Evolutionary conservation across 2,113 vertebrate genomes (phyloP), one percentile per base, ranked within the genome.

Genomic region (Thalassoma bifasciatum): DNA sequence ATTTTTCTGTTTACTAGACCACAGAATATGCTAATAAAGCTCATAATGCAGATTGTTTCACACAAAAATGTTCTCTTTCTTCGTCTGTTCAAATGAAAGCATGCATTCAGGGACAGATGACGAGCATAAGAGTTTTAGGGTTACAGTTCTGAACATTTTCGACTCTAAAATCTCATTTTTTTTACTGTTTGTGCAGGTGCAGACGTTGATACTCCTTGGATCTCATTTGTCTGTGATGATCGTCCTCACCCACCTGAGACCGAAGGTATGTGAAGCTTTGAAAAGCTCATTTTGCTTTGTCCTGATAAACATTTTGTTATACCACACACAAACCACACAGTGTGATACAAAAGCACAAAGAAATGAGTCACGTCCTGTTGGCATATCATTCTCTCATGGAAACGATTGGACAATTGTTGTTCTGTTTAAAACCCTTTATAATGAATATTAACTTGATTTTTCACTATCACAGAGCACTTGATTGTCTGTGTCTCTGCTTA

Each of bases 151-250:
- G 34, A 34, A 38, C 13, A 1, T 77, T 61, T 62, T 81, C 23
- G 10, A 58, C 80, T 72, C 53, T 58, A 24, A 52, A 81, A 77
- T 61, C 42, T 49, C 46, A 49, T 19, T n/a, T 65, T 75, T 59
- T 30, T 86, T 86, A 52, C 79, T 92, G 85, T 90, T 82, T 91
- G 83, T 81, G 75, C 91, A 93, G 93, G 89, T 90, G 81, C 75
- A 87, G 84, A 88, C 90, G 80, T 79, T 83, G 85, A 83, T 88
- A 93, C 92, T 92, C 92, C 60, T 79, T 90, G 91, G 89, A 90
- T 92, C 91, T 89, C 70, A 93, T 94, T 91, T 91, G 86, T 84
- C 88, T 94, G 93, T 92, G 91, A 94, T 94, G 93, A 94, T 87
- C 90, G 91, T 90, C 92, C 84, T 77, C 88, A 76, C 92, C 86